Conservation (phyloP, 2,113 vertebrate species). For the Ramphastos sulfuratus region DNA sequence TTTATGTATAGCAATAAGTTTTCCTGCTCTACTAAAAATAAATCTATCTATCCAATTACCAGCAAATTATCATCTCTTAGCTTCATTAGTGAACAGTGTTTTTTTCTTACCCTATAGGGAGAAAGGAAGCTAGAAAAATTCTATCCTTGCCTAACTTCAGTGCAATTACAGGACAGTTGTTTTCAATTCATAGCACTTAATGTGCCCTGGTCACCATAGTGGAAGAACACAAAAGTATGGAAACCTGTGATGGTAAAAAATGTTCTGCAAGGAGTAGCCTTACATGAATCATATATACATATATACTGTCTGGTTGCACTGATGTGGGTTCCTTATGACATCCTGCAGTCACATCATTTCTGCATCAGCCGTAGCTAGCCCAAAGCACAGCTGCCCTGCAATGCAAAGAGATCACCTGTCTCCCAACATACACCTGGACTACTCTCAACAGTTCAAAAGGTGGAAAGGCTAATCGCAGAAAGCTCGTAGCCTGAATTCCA, state of each 20-base stretch:
- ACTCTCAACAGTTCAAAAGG: not conserved
- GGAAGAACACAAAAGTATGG: not conserved
- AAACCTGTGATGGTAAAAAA: not conserved
- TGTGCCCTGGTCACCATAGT: fast-evolving
- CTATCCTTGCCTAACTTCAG: not conserved
- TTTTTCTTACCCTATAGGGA: not conserved
- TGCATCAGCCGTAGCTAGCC: not conserved
- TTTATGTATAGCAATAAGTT: conserved; percentile 51
- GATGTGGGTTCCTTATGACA: not conserved
- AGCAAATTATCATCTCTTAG: conserved; percentile 51
- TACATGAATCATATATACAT: not conserved
- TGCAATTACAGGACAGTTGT: not conserved
- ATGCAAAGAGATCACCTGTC: fast-evolving
- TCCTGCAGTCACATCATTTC: not conserved
- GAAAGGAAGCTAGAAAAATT: not conserved
- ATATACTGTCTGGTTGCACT: not conserved
- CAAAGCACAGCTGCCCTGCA: not conserved
- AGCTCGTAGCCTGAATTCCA: not conserved
- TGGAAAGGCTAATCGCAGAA: not conserved
- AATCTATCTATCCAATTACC: conserved; percentile 60
- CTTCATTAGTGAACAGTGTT: conserved; percentile 30
- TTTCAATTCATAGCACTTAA: not conserved
- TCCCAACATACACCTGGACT: not conserved
- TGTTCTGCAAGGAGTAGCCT: not conserved
- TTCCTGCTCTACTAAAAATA: conserved; percentile 44